Percentiles rank a stretch among this genome's conserved stretches.
Evolutionary conservation across 2,888 invertebrate genomes (phyloP).

Genomic region (Lasioglossum lativentre): DNA sequence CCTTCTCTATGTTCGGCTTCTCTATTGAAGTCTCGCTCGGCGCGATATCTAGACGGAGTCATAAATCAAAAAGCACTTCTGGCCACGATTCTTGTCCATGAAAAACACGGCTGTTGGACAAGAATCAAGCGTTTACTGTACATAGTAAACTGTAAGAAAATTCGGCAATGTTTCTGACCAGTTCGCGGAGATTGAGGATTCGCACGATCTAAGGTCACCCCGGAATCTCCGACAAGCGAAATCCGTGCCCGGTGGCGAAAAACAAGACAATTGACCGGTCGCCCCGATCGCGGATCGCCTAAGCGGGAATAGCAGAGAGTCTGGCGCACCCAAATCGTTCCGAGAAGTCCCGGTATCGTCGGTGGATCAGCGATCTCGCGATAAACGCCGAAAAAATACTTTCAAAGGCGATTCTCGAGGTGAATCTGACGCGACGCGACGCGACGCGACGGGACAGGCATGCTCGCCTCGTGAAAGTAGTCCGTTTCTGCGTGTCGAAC

Average conservation of each 20-base stretch:
- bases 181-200: neutral
- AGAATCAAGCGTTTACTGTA: no score
- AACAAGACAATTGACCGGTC: neutral
- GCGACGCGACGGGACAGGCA: conserved; percentile 22
- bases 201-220: neutral
- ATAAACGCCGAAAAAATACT: conserved; percentile 9
- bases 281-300: neutral
- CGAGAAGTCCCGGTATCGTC: conserved; percentile 2
- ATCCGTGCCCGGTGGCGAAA: neutral
- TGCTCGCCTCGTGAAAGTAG: conserved; percentile 48
- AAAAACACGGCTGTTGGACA: no score
- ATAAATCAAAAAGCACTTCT: no score
- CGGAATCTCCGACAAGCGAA: neutral
- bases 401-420: neutral
- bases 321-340: neutral
- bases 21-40: no score
- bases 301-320: neutral
- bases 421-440: neutral
- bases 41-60: no score
- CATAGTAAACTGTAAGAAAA: neutral
- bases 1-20: no score
- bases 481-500: conserved; percentile 62
- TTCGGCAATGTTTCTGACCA: neutral
- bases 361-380: conserved; percentile 19
- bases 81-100: no score